Conservation (phyloP, 2,888 invertebrate species). For the Microplitis deprimator region DNA sequence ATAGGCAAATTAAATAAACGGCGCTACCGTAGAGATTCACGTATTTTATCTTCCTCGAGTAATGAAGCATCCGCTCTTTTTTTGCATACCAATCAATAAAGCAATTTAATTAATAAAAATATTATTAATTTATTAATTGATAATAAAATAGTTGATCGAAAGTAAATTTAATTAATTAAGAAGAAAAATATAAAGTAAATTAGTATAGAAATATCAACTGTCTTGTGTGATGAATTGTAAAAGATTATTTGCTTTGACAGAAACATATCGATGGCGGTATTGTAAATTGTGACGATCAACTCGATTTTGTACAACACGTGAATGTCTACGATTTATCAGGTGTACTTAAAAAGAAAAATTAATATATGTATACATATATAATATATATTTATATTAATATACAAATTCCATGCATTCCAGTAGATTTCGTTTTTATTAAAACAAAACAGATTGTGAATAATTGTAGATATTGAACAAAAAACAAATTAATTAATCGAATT, state of each 20-base stretch:
- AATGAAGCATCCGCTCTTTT: constrained; percentile 16
- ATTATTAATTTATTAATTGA: constrained; percentile 1
- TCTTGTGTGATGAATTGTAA: constrained; percentile 33
- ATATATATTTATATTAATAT: constrained; percentile 8
- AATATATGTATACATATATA: constrained; percentile 17
- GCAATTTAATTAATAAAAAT: not conserved
- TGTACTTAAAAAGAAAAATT: constrained; percentile 26
- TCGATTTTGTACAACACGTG: constrained; percentile 41
- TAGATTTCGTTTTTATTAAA: constrained; percentile 27
- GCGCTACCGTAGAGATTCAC: constrained; percentile 30
- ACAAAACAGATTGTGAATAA: constrained; percentile 40
- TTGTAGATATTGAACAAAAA: constrained; percentile 43
- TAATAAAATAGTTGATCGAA: constrained; percentile 17
- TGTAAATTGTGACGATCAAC: constrained; percentile 36
- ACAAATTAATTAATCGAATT: constrained; percentile 14
- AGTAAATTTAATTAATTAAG: constrained; percentile 17
- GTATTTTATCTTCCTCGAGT: constrained; percentile 27
- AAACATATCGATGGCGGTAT: constrained; percentile 34
- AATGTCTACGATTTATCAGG: constrained; percentile 26
- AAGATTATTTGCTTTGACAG: constrained; percentile 20
- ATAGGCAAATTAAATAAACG: constrained; percentile 8
- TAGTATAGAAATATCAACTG: constrained; percentile 28
- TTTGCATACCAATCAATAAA: constrained; percentile 5
- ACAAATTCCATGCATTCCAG: constrained; percentile 9
- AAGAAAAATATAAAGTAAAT: not conserved